A percentile compares a stretch with the other conserved stretches of the same genome.
Evolutionary conservation across 2,797 vertebrate species (phyloP).

Genomic region (Parauchenoglanis punctatus): DNA sequence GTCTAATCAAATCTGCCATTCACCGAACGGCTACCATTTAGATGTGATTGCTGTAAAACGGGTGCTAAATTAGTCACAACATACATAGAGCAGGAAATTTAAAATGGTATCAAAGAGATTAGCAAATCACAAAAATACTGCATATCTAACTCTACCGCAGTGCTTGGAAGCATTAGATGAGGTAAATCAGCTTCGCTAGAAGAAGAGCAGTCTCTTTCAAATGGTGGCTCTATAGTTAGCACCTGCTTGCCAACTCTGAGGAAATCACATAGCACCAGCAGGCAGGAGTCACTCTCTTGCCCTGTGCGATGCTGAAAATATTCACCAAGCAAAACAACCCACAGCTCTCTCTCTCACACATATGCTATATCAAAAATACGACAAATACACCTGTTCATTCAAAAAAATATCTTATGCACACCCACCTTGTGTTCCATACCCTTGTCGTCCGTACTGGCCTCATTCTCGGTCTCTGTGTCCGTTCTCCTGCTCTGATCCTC

Average conservation of each 20-base stretch:
- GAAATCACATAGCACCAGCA: neutral
- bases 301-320: neutral
- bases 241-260: slow-evolving; percentile 27
- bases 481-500: slow-evolving; percentile 35
- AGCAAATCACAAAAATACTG: neutral
- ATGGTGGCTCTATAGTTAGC: neutral
- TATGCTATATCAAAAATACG: neutral
- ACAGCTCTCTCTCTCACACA: neutral
- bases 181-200: neutral
- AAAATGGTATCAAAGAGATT: neutral
- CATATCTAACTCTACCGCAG: neutral
- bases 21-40: neutral
- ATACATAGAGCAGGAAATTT: neutral
- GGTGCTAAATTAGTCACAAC: neutral
- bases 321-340: neutral
- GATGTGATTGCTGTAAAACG: neutral
- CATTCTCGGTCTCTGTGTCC: neutral
- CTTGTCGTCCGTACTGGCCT: slow-evolving; percentile 48
- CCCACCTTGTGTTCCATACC: slow-evolving; percentile 71
- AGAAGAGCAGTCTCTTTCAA: neutral
- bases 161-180: neutral
- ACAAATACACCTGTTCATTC: neutral
- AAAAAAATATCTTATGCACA: neutral
- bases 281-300: neutral
- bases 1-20: too few relatives aligned